A percentile compares a stretch with the other conserved stretches of the same genome.
These are phyloP conservation scores for Eubasilissa regina DNA, from an alignment of 1,140 invertebrate genomes.

Conservation along the genomic window DNA sequence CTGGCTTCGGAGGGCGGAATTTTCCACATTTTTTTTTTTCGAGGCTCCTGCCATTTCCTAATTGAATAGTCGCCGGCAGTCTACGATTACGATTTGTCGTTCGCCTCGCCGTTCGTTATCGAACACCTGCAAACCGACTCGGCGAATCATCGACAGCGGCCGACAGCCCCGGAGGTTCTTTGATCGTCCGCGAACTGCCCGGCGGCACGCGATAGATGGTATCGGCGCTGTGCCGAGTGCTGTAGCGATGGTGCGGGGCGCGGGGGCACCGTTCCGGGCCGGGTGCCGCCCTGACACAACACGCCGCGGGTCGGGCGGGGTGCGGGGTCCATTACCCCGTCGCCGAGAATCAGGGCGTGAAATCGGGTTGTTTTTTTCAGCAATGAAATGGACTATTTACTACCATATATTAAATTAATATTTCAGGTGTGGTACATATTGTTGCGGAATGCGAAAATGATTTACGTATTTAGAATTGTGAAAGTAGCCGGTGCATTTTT, in stretches of 20 bases:
- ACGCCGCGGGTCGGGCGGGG: background rate
- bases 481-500: too few species aligned
- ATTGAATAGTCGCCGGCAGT: background rate
- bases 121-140: background rate
- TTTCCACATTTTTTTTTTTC: too few species aligned
- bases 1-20: too few species aligned
- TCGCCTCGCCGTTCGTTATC: background rate
- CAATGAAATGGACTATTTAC: background rate
- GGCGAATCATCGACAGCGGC: slow-evolving; percentile 4
- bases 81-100: too few species aligned
- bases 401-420: background rate
- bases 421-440: too few species aligned
- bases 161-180: slow-evolving; percentile 33
- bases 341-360: background rate
- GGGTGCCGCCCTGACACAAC: background rate
- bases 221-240: background rate
- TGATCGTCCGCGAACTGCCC: background rate
- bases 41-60: background rate
- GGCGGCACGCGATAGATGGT: slow-evolving; percentile 15
- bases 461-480: too few species aligned
- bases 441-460: too few species aligned
- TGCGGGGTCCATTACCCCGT: background rate
- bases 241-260: background rate
- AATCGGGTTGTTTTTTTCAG: background rate
- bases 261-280: background rate